Evolutionary conservation across 2,113 vertebrate genomes (phyloP), one percentile per base, ranked within the genome.

Genomic region (Callionymus lyra): DNA sequence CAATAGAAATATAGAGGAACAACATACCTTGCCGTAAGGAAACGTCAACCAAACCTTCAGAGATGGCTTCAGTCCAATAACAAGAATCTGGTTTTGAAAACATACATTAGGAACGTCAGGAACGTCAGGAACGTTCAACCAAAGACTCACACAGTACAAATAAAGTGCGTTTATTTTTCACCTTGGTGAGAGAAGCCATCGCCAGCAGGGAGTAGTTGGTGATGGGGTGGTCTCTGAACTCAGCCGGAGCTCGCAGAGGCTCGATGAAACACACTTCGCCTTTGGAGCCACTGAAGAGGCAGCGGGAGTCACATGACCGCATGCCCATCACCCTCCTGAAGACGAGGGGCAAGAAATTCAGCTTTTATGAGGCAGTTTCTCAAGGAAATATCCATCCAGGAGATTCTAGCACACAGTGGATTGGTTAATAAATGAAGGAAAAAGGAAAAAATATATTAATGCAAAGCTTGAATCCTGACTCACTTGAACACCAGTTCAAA

Each of bases 41-140:
- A 98, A 94, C 2, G 94, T 97, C 91, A 99, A 93, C 95, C 92
- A 98, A 16, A 99, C 95, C 64, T 98, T 98, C 55, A 99, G 82
- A 31, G 90, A 88, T 1, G 95, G 95, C 56, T 98, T 99, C 50
- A 98, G 79, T 52, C 94, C 94, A 73, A 99, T 97, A 44, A 99
- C 90, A 18, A 99, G 59, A 50, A 99, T 95, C 94, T 99, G 77
- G 31, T 37, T 44, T 59, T 0, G 40, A 45, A 53, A 38, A 16
- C 2, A 8, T 6, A 1, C 21, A 3, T 27, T 36, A 1, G 21
- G 16, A 41, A 1, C 12, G 21, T 8, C 10, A 9, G 12, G 11
- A 1, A n/a, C n/a, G n/a, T n/a, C n/a, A n/a, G n/a, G n/a, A n/a
- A n/a, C n/a, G n/a, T n/a, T n/a, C n/a, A n/a, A n/a, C n/a, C n/a